These are phyloP conservation scores for Drosophila peninsularis DNA, from an alignment of 2,888 invertebrate species.

Conservation along the genomic window DNA sequence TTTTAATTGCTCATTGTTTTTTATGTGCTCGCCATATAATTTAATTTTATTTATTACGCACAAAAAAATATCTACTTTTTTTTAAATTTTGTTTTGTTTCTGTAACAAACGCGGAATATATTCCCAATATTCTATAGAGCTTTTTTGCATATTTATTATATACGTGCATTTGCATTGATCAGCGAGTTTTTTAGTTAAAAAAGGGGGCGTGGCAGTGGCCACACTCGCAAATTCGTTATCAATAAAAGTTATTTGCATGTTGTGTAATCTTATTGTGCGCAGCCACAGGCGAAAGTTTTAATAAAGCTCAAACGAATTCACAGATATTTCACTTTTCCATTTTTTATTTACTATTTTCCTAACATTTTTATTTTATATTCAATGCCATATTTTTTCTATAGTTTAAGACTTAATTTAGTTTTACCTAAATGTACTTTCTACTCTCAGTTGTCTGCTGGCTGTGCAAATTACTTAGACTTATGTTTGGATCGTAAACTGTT, in stretches of 20 bases:
- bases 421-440: not conserved
- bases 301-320: not conserved
- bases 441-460: not conserved
- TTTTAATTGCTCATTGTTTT: slow-evolving; percentile 70
- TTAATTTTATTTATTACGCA: slow-evolving; percentile 75
- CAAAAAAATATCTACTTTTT: slow-evolving; percentile 6
- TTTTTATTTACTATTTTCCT: not conserved
- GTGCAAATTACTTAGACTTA: slow-evolving; percentile 17
- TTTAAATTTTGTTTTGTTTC: too few species aligned
- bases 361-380: too few species aligned
- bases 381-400: not conserved
- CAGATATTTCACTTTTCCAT: not conserved
- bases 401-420: not conserved
- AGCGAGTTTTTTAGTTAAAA: slow-evolving; percentile 13
- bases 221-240: slow-evolving; percentile 69
- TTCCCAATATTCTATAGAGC: slow-evolving; percentile 60
- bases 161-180: slow-evolving; percentile 59
- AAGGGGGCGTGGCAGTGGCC: slow-evolving; percentile 17
- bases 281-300: slow-evolving; percentile 14
- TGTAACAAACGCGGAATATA: slow-evolving; percentile 53
- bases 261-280: slow-evolving; percentile 41
- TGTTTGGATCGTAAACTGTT: slow-evolving; percentile 38
- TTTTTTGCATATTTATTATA: slow-evolving; percentile 11
- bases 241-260: slow-evolving; percentile 66
- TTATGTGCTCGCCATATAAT: slow-evolving; percentile 64